A percentile compares a stretch with the other conserved stretches of the same genome.
Conservation (phyloP, 92 coral and sea anemone genomes). For the Diadumene lineata region DNA sequence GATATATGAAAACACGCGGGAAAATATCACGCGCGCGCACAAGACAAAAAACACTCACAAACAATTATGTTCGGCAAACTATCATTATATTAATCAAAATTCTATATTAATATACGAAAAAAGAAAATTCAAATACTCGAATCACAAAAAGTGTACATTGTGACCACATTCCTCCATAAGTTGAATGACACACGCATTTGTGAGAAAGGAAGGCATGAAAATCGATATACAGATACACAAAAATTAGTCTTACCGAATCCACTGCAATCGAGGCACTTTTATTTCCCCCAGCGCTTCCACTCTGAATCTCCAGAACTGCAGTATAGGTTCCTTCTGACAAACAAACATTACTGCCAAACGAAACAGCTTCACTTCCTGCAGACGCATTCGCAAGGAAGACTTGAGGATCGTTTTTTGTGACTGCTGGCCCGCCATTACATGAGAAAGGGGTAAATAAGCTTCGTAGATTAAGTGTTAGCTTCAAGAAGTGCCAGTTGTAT, state of each 20-base stretch:
- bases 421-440: slow-evolving; percentile 62
- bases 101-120: no score
- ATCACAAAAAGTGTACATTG: no score
- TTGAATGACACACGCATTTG: no score
- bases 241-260: slow-evolving; percentile 85
- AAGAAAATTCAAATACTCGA: no score
- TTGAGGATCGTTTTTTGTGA: slow-evolving; percentile 50
- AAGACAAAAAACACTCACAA: background rate
- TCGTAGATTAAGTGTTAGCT: slow-evolving; percentile 55
- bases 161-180: no score
- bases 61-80: no score
- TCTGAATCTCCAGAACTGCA: slow-evolving; percentile 57
- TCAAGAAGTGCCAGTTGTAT: slow-evolving; percentile 61
- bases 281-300: slow-evolving; percentile 43
- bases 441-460: slow-evolving; percentile 63
- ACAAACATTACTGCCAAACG: slow-evolving; percentile 69
- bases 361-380: slow-evolving; percentile 48
- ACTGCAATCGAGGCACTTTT: slow-evolving; percentile 47
- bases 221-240: background rate
- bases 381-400: slow-evolving; percentile 41
- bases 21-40: background rate
- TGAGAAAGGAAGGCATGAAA: no score
- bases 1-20: no score
- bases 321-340: slow-evolving; percentile 60
- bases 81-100: no score